These are phyloP conservation scores for Rhinolophus sinicus DNA, from an alignment of 2,113 vertebrate genomes.

Conservation along the genomic window DNA sequence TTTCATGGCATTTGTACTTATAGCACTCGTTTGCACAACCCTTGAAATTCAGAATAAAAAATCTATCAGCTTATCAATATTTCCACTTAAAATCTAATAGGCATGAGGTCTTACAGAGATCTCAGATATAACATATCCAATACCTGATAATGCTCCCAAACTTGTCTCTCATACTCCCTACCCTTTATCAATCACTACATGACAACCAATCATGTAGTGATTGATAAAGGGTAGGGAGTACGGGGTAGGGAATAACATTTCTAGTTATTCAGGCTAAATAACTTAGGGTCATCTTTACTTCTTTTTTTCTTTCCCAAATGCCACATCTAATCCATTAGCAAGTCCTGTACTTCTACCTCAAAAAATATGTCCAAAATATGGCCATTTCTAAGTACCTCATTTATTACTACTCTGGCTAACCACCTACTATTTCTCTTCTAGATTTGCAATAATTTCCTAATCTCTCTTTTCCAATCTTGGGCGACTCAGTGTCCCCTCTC, in stretches of 20 bases:
- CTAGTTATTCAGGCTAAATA: background rate
- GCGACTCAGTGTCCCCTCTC: fast-evolving
- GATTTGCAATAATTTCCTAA: background rate
- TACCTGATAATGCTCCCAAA: background rate
- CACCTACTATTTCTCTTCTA: background rate
- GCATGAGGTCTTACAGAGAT: background rate
- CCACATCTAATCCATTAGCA: background rate
- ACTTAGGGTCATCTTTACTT: background rate
- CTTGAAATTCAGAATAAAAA: background rate
- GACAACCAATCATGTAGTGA: background rate
- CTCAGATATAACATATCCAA: background rate
- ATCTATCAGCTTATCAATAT: background rate
- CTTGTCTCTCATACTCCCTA: background rate
- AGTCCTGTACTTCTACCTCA: background rate
- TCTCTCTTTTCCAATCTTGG: background rate
- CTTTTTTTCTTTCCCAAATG: background rate
- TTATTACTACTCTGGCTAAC: background rate
- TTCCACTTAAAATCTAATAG: background rate
- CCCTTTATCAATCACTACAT: background rate
- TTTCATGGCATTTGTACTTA: background rate
- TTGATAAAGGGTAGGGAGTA: too few species aligned
- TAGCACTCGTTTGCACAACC: background rate
- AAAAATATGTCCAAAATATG: background rate
- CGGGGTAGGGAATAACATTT: too few species aligned
- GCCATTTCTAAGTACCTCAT: background rate